Evolutionary conservation across 2,797 vertebrate genomes (phyloP), one percentile per base, ranked within the genome.

Genomic region (Artibeus jamaicensis): DNA sequence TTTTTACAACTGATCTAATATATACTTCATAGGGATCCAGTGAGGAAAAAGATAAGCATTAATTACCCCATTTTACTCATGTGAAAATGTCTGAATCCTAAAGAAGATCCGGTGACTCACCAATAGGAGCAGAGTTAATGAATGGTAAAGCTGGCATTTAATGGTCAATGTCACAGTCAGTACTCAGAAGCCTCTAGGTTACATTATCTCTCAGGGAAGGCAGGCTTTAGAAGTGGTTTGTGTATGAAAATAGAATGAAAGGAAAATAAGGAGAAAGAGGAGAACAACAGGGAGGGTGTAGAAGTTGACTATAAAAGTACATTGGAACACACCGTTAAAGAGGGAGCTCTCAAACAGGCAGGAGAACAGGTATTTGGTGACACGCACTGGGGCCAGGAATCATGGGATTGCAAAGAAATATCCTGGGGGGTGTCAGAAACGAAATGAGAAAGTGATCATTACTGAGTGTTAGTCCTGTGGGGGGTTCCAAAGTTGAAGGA

Each of bases 391-490:
- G 22, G 8, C 5, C 12, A 46, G 9, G 15, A 62, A 82, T 32
- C 53, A 50, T 24, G 53, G 15, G 2, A 65, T 65, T 34, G 26
- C 1, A 0, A 29, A 93, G 16, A 77, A 76, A 71, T 62, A 65
- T 44, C 10, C 2, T 50, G 9, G 39, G 50, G 46, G 18, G 7
- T 70, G 1, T 88, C 9, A 83, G n/a, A 44, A 89, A 68, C 57
- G 18, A 84, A 70, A 18, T 57, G 62, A 86, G 3, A 48, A 91
- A 62, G 10, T 67, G 12, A 21, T 67, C 29, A 7, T 11, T 39
- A 9, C 5, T 65, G 34, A 15, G 18, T 32, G 7, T 89, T 34
- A 1, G 0, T 10, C 1, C 0, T 4, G 8, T 6, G 24, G 1
- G 1, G 1, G 5, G 3, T 42, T 21, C 18, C 29, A 6, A 90